Evolutionary conservation across 2,113 vertebrate species (phyloP).

Genomic region (Paraplagusia blochii): DNA sequence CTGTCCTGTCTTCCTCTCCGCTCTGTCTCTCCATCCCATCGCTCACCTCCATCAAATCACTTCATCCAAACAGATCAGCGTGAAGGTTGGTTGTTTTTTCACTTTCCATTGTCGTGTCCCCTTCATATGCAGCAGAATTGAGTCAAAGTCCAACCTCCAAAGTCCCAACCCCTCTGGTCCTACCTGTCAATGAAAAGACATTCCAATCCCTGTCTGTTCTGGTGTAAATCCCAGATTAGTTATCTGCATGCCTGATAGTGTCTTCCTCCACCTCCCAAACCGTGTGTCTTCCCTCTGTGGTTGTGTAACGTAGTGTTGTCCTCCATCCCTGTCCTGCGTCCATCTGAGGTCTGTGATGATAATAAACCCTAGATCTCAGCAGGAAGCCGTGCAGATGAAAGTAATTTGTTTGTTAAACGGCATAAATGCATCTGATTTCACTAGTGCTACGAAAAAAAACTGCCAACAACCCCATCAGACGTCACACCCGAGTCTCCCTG

Average conservation of each 20-base stretch:
- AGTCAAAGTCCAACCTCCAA: conserved; percentile 21
- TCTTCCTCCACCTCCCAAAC: conserved; percentile 41
- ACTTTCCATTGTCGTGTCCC: conserved; percentile 76
- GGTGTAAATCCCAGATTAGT: conserved; percentile 47
- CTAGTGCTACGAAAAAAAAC: no score
- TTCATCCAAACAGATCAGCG: conserved; percentile 94
- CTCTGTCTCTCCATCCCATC: conserved; percentile 84
- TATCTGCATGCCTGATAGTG: conserved; percentile 42
- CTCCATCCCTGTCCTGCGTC: conserved; percentile 12
- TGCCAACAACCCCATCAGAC: background rate
- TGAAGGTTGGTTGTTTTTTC: conserved; percentile 97
- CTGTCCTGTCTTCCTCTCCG: conserved; percentile 92
- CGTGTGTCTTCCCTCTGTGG: conserved; percentile 24
- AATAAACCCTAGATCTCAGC: conserved; percentile 35
- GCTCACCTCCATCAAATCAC: conserved; percentile 91
- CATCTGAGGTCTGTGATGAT: conserved; percentile 44
- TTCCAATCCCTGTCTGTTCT: conserved; percentile 6
- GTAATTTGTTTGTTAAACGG: no score
- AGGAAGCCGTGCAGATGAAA: background rate
- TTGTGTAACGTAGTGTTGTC: conserved; percentile 30
- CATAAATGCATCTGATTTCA: background rate
- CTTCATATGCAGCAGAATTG: conserved; percentile 24
- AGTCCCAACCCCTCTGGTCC: background rate
- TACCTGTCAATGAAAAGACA: no score
- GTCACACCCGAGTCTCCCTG: conserved; percentile 12